phyloP scores from a whole-genome alignment of 1,140 invertebrate species.

The Forficula auricularia region DNA sequence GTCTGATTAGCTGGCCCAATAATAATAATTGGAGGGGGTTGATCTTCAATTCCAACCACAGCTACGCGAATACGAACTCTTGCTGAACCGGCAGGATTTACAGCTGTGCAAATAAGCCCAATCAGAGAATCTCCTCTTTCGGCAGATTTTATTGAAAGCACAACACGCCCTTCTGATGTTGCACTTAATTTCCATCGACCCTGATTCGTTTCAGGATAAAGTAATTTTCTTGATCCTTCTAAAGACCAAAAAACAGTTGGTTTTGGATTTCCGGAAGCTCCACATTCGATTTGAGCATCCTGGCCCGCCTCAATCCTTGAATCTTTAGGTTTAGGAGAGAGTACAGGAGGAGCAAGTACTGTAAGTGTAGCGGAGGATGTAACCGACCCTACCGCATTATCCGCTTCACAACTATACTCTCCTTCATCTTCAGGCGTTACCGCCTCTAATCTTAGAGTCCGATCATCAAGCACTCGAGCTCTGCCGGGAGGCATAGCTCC shows the following conservation, averaged over 20 bases:
- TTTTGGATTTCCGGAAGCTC: constrained; percentile 43
- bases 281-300: constrained; percentile 48
- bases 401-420: constrained; percentile 79
- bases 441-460: constrained; percentile 53
- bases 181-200: constrained; percentile 40
- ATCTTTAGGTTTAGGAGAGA: constrained; percentile 41
- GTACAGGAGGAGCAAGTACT: constrained; percentile 52
- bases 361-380: constrained; percentile 61
- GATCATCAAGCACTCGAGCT: constrained; percentile 58
- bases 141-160: too few relatives aligned
- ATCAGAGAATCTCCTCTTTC: constrained; percentile 32
- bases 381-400: constrained; percentile 69
- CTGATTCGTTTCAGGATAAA: constrained; percentile 43
- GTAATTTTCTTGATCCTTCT: constrained; percentile 49
- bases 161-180: too few relatives aligned
- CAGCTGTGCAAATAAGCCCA: constrained; percentile 58
- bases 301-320: constrained; percentile 43
- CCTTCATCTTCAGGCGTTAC: constrained; percentile 64
- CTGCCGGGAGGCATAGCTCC: constrained; percentile 52
- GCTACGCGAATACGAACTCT: constrained; percentile 54
- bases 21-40: constrained; percentile 73
- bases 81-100: constrained; percentile 61
- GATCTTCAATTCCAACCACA: constrained; percentile 55
- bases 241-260: constrained; percentile 62
- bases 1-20: constrained; percentile 83